These are phyloP conservation scores for Opisthocomus hoazin DNA, from an alignment of 2,113 vertebrate genomes.

Conservation along the genomic window DNA sequence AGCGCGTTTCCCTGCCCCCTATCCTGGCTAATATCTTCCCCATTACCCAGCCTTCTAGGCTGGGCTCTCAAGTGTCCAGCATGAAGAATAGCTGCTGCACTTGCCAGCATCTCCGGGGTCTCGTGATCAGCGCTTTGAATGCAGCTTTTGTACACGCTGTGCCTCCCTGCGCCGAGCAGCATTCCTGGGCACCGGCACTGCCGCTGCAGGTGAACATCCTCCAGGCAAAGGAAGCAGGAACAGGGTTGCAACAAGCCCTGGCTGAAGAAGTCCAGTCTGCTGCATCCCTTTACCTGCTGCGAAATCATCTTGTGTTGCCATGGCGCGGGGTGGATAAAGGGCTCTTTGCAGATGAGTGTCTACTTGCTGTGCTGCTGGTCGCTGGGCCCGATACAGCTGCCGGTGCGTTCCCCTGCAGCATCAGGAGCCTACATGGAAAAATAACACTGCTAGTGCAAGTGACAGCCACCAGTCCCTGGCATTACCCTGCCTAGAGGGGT, in stretches of 20 bases:
- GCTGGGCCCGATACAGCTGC: not conserved
- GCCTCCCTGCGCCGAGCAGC: not conserved
- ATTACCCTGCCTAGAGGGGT: not conserved
- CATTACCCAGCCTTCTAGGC: not conserved
- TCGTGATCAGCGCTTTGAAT: not conserved
- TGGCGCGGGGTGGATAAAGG: not conserved
- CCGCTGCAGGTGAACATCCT: not conserved
- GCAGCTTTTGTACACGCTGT: not conserved
- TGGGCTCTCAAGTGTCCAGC: not conserved
- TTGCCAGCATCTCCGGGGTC: not conserved
- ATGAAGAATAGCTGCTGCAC: not conserved
- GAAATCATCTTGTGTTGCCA: slow-evolving; percentile 22
- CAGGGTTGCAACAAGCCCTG: not conserved
- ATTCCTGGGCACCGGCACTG: not conserved
- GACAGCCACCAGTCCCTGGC: not conserved
- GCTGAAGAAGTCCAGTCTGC: not conserved
- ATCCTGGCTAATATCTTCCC: not conserved
- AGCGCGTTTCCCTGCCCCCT: not conserved
- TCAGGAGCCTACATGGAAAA: not conserved
- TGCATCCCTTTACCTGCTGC: slow-evolving; percentile 39
- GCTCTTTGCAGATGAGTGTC: not conserved
- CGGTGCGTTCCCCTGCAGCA: not conserved
- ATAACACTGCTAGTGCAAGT: not conserved
- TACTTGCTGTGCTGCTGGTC: not conserved
- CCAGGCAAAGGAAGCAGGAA: not conserved